A percentile compares a stretch with the other conserved stretches of the same genome.
phyloP scores from a whole-genome alignment of 64 coral and sea anemone genomes.

The Porites australiensis region DNA sequence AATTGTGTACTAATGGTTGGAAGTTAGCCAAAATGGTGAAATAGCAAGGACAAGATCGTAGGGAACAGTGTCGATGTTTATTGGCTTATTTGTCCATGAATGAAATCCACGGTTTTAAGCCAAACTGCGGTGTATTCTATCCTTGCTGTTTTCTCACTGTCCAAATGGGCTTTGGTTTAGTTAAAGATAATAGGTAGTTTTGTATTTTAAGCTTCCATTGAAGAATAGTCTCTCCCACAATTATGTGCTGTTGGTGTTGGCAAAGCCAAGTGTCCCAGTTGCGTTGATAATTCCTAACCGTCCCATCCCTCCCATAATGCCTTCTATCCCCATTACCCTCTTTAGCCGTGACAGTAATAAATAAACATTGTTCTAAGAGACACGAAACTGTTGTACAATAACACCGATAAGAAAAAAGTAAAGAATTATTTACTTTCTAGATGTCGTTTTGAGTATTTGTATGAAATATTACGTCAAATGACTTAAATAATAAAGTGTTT shows the following conservation, averaged over 20 bases:
- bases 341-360: neutral
- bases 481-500: constrained; percentile 40
- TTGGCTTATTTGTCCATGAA: neutral
- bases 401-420: constrained; percentile 9
- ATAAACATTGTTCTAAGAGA: neutral
- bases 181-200: constrained; percentile 24
- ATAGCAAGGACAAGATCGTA: neutral
- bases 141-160: neutral
- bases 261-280: constrained; percentile 23
- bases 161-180: neutral
- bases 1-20: neutral
- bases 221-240: neutral
- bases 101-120: neutral
- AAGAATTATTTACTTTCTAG: constrained; percentile 40
- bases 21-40: neutral
- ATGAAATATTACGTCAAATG: constrained; percentile 35
- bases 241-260: neutral
- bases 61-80: neutral
- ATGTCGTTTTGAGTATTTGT: constrained; percentile 56
- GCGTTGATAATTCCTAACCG: neutral
- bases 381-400: constrained; percentile 37
- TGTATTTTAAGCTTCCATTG: neutral
- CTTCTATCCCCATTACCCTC: neutral
- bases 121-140: neutral
- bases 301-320: neutral